Percentiles rank a stretch among this genome's conserved stretches.
phyloP scores from a whole-genome alignment of 2,888 invertebrate species.

The Bedellia somnulentella region DNA sequence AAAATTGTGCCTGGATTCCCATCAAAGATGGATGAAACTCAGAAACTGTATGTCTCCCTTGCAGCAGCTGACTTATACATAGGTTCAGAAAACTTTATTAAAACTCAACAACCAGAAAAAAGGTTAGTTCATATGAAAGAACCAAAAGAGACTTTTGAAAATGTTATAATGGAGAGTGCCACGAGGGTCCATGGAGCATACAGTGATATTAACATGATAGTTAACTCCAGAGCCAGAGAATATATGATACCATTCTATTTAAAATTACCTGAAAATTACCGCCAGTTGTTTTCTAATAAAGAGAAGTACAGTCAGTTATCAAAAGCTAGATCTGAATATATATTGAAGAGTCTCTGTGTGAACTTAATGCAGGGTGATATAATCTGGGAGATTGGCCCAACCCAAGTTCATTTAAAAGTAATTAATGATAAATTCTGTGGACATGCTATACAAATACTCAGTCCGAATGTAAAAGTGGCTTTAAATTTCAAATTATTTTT shows the following conservation, averaged over 20 bases:
- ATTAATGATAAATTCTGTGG: constrained; percentile 24
- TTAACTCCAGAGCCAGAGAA: constrained; percentile 5
- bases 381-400: constrained; percentile 20
- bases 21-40: constrained; percentile 21
- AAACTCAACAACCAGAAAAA: constrained; percentile 12
- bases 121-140: constrained; percentile 15
- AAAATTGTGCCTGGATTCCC: constrained; percentile 29
- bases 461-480: constrained; percentile 20
- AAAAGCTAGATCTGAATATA: constrained; percentile 15
- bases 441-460: constrained; percentile 21
- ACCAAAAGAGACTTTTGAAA: constrained; percentile 15
- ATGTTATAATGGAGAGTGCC: constrained; percentile 17
- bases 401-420: constrained; percentile 21
- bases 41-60: constrained; percentile 26
- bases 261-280: constrained; percentile 24
- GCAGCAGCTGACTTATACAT: constrained; percentile 21
- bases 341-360: constrained; percentile 21
- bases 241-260: constrained; percentile 21
- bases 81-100: constrained; percentile 32
- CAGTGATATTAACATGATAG: constrained; percentile 19
- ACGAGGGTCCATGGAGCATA: constrained; percentile 17
- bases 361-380: too few species aligned
- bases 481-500: constrained; percentile 29
- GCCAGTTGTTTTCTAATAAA: constrained; percentile 17
- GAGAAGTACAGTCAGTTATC: constrained; percentile 10